Evolutionary conservation across 2,888 invertebrate species (phyloP).

Genomic region (Limnephilus marmoratus): DNA sequence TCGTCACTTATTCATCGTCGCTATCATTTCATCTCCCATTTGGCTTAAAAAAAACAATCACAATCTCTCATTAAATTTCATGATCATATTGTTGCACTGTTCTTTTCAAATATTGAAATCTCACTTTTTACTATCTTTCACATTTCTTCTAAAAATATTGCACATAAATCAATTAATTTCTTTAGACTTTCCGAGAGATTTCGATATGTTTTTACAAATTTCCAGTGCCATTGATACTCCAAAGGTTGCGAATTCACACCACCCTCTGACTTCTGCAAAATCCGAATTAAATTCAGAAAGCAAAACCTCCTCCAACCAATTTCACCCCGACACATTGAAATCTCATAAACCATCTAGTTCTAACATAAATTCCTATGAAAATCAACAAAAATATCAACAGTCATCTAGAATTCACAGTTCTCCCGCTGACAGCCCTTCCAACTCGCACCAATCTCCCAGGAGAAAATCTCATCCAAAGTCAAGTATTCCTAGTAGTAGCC

Average conservation of each 20-base stretch:
- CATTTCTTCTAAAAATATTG: not conserved
- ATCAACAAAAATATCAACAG: not conserved
- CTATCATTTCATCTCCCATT: not conserved
- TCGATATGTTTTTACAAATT: slow-evolving; percentile 2
- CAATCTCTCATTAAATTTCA: not conserved
- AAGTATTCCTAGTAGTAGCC: not conserved
- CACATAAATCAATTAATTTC: not conserved
- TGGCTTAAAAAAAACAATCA: not conserved
- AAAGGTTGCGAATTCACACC: not conserved
- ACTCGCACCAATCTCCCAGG: not conserved
- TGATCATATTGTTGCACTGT: not conserved
- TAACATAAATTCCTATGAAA: not conserved
- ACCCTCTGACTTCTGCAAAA: not conserved
- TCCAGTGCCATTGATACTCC: not conserved
- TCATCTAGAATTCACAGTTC: not conserved
- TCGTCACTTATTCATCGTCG: not conserved
- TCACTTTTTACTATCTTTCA: not conserved
- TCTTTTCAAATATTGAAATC: not conserved
- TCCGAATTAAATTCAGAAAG: not conserved
- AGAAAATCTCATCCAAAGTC: not conserved
- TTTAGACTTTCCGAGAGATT: not conserved
- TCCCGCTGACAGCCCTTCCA: not conserved
- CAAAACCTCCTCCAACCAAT: not conserved
- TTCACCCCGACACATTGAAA: not conserved
- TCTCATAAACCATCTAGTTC: not conserved